Conservation (phyloP, 2,113 vertebrate species). For the Ailuropoda melanoleuca region DNA sequence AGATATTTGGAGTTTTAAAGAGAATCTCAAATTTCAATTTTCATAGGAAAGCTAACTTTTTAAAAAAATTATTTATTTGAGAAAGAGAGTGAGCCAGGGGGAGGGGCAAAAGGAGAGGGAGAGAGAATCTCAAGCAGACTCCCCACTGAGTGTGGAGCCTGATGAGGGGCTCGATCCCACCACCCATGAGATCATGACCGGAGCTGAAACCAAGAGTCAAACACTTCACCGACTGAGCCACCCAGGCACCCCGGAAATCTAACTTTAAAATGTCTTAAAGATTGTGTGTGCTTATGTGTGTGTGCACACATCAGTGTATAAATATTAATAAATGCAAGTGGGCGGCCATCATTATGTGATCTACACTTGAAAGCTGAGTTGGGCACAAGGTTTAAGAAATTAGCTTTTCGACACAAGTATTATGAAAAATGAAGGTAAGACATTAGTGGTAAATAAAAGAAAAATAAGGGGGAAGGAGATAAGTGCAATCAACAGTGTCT, state of each 20-base stretch:
- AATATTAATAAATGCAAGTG: neutral
- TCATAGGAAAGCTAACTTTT: neutral
- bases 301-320: neutral
- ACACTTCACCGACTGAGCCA: neutral
- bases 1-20: neutral
- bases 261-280: neutral
- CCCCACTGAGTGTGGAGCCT: neutral
- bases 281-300: neutral
- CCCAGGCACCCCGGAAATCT: neutral
- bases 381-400: neutral
- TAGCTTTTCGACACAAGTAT: neutral
- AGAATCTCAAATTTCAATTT: neutral
- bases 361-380: neutral
- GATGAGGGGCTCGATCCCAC: neutral
- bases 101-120: neutral
- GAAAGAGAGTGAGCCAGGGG: neutral
- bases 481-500: neutral
- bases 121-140: neutral
- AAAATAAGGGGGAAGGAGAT: neutral
- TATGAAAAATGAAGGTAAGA: neutral
- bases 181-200: neutral
- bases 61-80: neutral
- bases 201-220: neutral
- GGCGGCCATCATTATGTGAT: neutral
- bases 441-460: neutral